Conservation (phyloP, 53 echinoderm and acorn worm species). For the Holothuria scabra region DNA sequence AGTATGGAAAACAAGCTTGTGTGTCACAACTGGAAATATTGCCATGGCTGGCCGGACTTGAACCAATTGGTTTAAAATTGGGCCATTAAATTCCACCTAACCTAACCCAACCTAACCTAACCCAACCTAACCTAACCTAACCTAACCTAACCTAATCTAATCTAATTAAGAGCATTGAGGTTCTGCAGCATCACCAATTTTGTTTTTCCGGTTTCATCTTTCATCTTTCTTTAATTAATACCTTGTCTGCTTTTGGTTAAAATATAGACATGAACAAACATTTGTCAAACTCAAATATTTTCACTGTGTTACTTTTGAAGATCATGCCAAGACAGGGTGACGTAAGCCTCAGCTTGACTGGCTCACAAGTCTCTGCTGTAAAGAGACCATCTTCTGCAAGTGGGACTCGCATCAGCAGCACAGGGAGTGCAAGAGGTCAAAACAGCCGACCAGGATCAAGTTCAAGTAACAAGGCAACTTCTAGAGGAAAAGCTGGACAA, state of each 20-base stretch:
- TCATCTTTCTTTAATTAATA: too few species aligned
- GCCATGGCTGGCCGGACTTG: too few species aligned
- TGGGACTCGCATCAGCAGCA: slow-evolving; percentile 43
- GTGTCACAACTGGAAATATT: too few species aligned
- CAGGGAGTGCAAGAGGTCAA: slow-evolving; percentile 46
- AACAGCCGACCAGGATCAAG: slow-evolving; percentile 48
- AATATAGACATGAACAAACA: not conserved
- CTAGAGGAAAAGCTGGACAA: not conserved
- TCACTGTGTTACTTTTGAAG: not conserved
- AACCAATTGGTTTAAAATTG: too few species aligned
- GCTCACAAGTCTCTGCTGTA: slow-evolving; percentile 82
- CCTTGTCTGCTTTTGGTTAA: not conserved
- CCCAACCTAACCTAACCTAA: too few species aligned
- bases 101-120: too few species aligned
- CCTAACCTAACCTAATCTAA: too few species aligned
- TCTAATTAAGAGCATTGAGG: too few species aligned
- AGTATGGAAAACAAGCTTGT: too few species aligned
- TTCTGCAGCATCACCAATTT: too few species aligned
- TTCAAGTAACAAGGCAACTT: slow-evolving; percentile 37
- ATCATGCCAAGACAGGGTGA: slow-evolving; percentile 59
- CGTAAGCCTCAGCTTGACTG: slow-evolving; percentile 85
- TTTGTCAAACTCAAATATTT: not conserved
- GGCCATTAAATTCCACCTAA: too few species aligned
- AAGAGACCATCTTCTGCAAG: slow-evolving; percentile 60
- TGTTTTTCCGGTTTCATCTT: too few species aligned